Base-by-base conservation (phyloP, 92 coral and sea anemone genomes). In the Parazoanthus atlanticus region DNA sequence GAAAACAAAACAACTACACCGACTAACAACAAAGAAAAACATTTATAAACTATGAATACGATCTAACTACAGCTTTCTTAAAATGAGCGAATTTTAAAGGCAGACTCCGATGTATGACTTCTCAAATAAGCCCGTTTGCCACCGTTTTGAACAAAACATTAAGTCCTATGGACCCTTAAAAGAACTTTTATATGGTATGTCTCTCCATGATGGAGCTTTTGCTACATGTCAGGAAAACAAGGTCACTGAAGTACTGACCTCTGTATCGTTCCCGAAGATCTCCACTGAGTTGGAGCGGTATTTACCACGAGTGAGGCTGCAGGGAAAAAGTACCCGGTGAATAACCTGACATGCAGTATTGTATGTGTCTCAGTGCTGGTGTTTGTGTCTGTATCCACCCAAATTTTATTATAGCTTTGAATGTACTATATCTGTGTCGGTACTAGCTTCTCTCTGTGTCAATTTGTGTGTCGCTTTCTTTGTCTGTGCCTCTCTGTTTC, bases 221-320 rank as follows among this genome's bases (percentile, higher is more conserved):
- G 6, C 38, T 32, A 29, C 34, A 29, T 6, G 8, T 8, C 40
- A 9, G 43, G 1, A 31, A 61, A 1, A 25, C 69, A 61, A 17
- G 26, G 10, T 25, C 69, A 75, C 11, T 75, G 79, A 34, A 36
- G 25, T 19, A 6, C 43, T 3, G 11, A 84, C 87, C 78, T 71
- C 26, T 43, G 79, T 1, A 41, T 84, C 87, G 40, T 71, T 31
- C n/a, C 74, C 65, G 3, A 65, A 10, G 43, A 72, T 46, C 40
- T 69, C 78, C 43, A 84, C 49, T 17, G 87, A 69, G 64, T 30
- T 70, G 6, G 77, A 30, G 58, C 87, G 79, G 66, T 84, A 84
- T 46, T 43, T 84, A 40, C 87, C 79, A 70, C 34, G 74, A 25
- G 78, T 12, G 13, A 84, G 87, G 56, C 87, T 84, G 78, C 54